These are phyloP conservation scores for Pammene fasciana DNA, from an alignment of 2,888 invertebrate genomes.

Conservation along the genomic window DNA sequence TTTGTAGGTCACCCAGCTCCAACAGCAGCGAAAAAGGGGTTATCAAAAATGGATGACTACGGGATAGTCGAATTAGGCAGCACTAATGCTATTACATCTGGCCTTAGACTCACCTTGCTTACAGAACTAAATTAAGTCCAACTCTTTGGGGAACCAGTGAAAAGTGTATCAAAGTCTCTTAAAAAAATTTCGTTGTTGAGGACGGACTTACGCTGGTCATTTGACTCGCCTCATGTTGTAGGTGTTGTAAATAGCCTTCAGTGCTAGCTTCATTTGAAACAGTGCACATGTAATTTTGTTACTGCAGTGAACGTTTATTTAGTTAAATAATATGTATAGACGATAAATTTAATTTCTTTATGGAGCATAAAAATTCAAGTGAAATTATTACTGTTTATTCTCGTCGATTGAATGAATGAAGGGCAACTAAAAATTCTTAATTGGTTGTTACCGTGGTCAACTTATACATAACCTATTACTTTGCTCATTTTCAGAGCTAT, in stretches of 20 bases:
- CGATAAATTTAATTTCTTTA: background rate
- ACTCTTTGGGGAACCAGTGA: background rate
- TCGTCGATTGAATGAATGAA: too few species aligned
- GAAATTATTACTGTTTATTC: background rate
- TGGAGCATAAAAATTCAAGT: background rate
- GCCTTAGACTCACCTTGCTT: background rate
- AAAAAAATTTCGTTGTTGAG: background rate
- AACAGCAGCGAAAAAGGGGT: constrained; percentile 16
- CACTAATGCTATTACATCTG: constrained; percentile 16
- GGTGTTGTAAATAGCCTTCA: background rate
- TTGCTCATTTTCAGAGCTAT: too few species aligned
- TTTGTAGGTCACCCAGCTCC: constrained; percentile 15
- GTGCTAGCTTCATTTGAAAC: background rate
- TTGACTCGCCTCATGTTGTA: background rate
- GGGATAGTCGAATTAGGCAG: constrained; percentile 12
- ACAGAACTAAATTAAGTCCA: background rate
- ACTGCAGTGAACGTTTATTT: constrained; percentile 3
- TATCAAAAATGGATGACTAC: constrained; percentile 19
- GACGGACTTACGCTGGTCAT: background rate
- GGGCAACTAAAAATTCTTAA: too few species aligned
- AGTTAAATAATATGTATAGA: background rate
- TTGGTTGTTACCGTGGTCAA: too few species aligned
- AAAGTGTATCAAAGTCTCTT: too few species aligned
- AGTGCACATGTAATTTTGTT: background rate
- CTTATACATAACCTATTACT: too few species aligned